Evolutionary conservation across 1,140 invertebrate species (phyloP).

Genomic region (Hestina assimilis): DNA sequence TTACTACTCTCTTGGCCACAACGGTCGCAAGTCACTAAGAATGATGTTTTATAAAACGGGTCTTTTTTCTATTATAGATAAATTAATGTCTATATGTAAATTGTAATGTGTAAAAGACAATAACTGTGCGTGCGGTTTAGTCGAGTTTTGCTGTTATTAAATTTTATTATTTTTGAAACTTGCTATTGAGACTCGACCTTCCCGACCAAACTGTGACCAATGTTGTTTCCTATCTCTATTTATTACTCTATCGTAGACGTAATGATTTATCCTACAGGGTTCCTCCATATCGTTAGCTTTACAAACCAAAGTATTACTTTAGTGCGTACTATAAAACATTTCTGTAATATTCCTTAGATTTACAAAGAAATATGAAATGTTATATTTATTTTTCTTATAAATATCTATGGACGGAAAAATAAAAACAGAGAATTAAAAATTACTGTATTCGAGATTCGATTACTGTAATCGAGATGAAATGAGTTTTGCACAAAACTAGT

Average conservation of each 20-base stretch:
- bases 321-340: constrained; percentile 54
- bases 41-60: constrained; percentile 64
- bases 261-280: constrained; percentile 73
- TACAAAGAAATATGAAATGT: constrained; percentile 44
- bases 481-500: constrained; percentile 9
- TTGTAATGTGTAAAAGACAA: constrained; percentile 33
- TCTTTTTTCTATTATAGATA: constrained; percentile 40
- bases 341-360: constrained; percentile 68
- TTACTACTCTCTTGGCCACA: constrained; percentile 77
- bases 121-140: constrained; percentile 51
- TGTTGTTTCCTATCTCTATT: constrained; percentile 58
- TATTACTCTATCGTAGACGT: constrained; percentile 54
- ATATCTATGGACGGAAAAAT: constrained; percentile 17
- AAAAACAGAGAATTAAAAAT: constrained; percentile 8
- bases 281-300: constrained; percentile 77
- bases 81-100: constrained; percentile 4
- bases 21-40: constrained; percentile 38
- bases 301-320: constrained; percentile 68
- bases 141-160: constrained; percentile 44
- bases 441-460: not conserved
- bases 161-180: constrained; percentile 54
- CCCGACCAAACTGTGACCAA: constrained; percentile 65
- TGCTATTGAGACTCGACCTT: constrained; percentile 45
- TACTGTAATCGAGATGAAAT: not conserved
- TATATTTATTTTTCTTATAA: constrained; percentile 36